A percentile compares a stretch with the other conserved stretches of the same genome.
These are phyloP conservation scores for Marcusenius ussheri DNA, from an alignment of 2,113 vertebrate species.

Conservation along the genomic window DNA sequence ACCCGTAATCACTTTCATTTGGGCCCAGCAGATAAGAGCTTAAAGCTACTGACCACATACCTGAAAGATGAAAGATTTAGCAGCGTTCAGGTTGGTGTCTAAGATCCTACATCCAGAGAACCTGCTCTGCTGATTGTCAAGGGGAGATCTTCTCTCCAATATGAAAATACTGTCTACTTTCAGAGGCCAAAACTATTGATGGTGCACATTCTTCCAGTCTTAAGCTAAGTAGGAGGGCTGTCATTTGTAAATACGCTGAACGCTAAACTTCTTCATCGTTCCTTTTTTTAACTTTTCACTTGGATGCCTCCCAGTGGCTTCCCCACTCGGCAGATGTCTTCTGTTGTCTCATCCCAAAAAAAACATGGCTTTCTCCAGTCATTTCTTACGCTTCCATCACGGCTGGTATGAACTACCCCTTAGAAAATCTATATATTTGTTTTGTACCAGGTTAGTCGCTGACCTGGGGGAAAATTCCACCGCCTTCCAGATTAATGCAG, in stretches of 20 bases:
- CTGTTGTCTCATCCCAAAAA: not conserved
- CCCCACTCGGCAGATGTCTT: not conserved
- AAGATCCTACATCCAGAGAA: not conserved
- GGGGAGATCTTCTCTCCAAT: not conserved
- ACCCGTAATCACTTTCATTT: conserved; percentile 18
- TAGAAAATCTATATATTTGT: not conserved
- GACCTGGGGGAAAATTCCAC: not conserved
- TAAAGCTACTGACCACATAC: not conserved
- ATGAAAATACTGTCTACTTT: not conserved
- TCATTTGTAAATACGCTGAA: not conserved
- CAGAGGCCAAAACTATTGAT: not conserved
- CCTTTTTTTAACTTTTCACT: not conserved
- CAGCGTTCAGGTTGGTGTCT: not conserved
- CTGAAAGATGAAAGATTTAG: not conserved
- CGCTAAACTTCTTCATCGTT: not conserved
- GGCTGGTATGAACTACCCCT: not conserved
- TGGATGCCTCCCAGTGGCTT: not conserved
- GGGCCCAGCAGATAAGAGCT: not conserved
- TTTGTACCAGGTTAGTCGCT: not conserved
- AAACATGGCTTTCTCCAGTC: not conserved
- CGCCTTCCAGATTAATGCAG: not conserved
- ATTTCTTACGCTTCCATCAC: not conserved
- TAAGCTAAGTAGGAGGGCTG: not conserved
- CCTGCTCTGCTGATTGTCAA: not conserved
- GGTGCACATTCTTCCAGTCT: not conserved